Percentiles rank a stretch among this genome's conserved stretches.
Evolutionary conservation across 2,888 invertebrate genomes (phyloP).

Genomic region (Erynnis tages): DNA sequence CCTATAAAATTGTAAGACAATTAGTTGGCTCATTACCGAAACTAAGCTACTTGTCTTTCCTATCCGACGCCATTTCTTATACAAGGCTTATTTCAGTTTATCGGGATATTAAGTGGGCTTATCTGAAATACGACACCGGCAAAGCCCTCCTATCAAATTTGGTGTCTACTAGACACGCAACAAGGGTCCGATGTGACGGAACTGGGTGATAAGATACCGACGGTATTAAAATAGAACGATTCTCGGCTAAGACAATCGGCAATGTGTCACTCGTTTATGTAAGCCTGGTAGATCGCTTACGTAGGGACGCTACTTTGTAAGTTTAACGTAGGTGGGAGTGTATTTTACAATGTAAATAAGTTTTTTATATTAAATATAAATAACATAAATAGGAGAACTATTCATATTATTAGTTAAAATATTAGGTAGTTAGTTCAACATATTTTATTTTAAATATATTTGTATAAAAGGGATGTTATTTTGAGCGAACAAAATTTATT

Average conservation of each 20-base stretch:
- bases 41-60: conserved; percentile 22
- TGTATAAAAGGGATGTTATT: too few relatives aligned
- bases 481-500: too few relatives aligned
- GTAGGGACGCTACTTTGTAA: too few relatives aligned
- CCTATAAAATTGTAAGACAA: conserved; percentile 12
- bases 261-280: conserved; percentile 5
- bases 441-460: too few relatives aligned
- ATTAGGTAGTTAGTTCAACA: too few relatives aligned
- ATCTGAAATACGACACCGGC: conserved; percentile 47
- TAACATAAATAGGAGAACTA: not conserved
- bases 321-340: too few relatives aligned
- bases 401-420: not conserved
- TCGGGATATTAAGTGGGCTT: conserved; percentile 42
- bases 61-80: conserved; percentile 31
- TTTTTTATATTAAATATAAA: too few relatives aligned
- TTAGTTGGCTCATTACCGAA: conserved; percentile 22
- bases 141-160: conserved; percentile 43
- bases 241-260: not conserved
- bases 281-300: not conserved
- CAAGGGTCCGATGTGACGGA: conserved; percentile 38
- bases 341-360: too few relatives aligned
- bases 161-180: conserved; percentile 41
- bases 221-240: conserved; percentile 25
- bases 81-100: conserved; percentile 38
- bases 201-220: conserved; percentile 40